These are phyloP conservation scores for Tachina lurida DNA, from an alignment of 2,888 invertebrate species.

Conservation along the genomic window DNA sequence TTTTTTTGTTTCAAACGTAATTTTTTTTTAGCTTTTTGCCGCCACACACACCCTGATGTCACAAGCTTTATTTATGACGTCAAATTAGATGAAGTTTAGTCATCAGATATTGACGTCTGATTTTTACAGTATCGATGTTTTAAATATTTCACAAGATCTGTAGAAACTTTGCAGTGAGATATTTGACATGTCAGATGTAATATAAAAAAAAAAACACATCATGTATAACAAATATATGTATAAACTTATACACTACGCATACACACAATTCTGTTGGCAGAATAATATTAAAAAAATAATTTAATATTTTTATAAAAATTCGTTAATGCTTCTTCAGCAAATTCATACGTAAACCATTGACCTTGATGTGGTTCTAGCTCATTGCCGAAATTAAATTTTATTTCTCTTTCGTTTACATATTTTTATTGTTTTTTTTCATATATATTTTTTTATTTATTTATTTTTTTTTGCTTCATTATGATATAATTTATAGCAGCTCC, in stretches of 20 bases:
- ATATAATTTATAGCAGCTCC: constrained; percentile 50
- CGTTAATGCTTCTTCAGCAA: constrained; percentile 33
- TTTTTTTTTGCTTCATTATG: constrained; percentile 21
- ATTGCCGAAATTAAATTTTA: constrained; percentile 43
- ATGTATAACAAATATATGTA: no score
- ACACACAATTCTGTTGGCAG: background rate
- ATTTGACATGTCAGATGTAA: no score
- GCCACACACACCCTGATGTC: no score
- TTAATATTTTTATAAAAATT: constrained; percentile 25
- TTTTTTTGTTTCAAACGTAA: no score
- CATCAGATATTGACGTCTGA: no score
- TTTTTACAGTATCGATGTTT: no score
- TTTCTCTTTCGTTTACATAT: constrained; percentile 23
- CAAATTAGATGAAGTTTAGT: no score
- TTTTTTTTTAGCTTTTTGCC: no score
- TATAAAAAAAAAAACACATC: no score
- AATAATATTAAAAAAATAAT: constrained; percentile 1
- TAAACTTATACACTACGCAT: background rate
- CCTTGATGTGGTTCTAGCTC: constrained; percentile 55
- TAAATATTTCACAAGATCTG: no score
- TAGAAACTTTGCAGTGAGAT: no score
- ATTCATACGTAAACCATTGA: constrained; percentile 53
- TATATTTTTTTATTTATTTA: background rate
- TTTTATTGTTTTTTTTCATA: background rate
- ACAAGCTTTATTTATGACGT: no score